Conservation (phyloP, 2,888 invertebrate species). For the Cheilosia vernalis region DNA sequence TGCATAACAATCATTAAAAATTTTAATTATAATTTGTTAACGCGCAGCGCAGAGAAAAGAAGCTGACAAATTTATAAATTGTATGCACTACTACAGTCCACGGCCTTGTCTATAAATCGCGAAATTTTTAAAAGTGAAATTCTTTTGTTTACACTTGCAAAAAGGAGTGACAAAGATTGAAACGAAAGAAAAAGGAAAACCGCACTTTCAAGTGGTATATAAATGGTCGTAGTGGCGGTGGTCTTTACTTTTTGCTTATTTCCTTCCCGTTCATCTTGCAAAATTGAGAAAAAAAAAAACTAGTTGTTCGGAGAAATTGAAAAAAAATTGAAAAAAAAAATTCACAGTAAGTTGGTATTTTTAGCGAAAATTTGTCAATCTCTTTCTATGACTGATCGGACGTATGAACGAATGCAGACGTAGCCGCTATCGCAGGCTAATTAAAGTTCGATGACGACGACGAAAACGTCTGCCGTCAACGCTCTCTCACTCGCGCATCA, state of each 20-base stretch:
- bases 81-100: conserved; percentile 54
- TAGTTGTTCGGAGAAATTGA: conserved; percentile 52
- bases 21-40: conserved; percentile 43
- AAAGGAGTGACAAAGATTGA: conserved; percentile 55
- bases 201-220: conserved; percentile 34
- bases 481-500: conserved; percentile 34
- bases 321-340: conserved; percentile 64
- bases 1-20: conserved; percentile 78
- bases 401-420: conserved; percentile 36
- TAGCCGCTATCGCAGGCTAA: conserved; percentile 59
- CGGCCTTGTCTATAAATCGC: conserved; percentile 44
- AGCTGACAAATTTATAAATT: conserved; percentile 39
- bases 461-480: conserved; percentile 27
- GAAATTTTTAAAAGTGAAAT: conserved; percentile 69
- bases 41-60: conserved; percentile 11
- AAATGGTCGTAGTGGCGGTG: conserved; percentile 48
- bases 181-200: conserved; percentile 50
- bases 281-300: conserved; percentile 44
- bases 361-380: conserved; percentile 72
- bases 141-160: conserved; percentile 72
- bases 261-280: conserved; percentile 53
- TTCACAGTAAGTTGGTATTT: conserved; percentile 61
- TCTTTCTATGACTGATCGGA: conserved; percentile 58
- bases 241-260: conserved; percentile 50
- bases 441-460: conserved; percentile 68